Base-by-base conservation (phyloP, 1,140 invertebrate genomes). In the Hydropsyche tenuis region DNA sequence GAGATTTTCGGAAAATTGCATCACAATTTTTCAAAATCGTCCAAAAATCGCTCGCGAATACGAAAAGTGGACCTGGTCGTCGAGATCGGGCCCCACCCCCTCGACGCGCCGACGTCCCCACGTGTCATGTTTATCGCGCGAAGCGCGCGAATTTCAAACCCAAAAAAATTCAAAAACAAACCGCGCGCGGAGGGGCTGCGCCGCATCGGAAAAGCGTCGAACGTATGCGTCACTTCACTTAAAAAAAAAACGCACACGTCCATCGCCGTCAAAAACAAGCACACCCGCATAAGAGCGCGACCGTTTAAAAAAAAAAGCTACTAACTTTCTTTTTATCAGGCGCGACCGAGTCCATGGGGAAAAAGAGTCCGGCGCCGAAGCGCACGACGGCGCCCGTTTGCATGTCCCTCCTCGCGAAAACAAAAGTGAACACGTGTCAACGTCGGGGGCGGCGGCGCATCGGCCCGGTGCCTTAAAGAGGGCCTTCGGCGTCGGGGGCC, bases 361-460 rank as follows among this genome's bases (percentile, higher is more conserved):
- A 77, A 77, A 77, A 77, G 71, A 77, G 74, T 65, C 76, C 76
- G 62, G 73, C 76, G 73, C 76, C 76, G 72, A 77, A 77, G 23
- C 76, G 53, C 73, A 77, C 76, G 48, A 77, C 76, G 64, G 76
- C 73, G 66, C 76, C 76, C 65, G 71, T 73, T 77, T 77, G 76
- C 76, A 77, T 77, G 42, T 73, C 72, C 45, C 79, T 79, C 82
- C 80, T 79, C 30, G 80, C 78, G 83, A 81, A 9, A 37, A 37
- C 3, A 37, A 37, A 37, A 37, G 30, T 37, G 3, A 37, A 4
- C 30, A 79, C 80, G 79, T 80, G 81, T 80, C 82, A 80, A 79
- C 80, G 81, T 80, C 75, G 80, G 82, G 80, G 81, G 81, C 81
- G 80, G 80, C 79, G 81, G 83, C 78, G 81, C 68, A 20, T 11